Percentiles rank a stretch among this genome's conserved stretches.
These are phyloP conservation scores for Phocoena phocoena DNA, from an alignment of 2,113 vertebrate genomes.

Conservation along the genomic window DNA sequence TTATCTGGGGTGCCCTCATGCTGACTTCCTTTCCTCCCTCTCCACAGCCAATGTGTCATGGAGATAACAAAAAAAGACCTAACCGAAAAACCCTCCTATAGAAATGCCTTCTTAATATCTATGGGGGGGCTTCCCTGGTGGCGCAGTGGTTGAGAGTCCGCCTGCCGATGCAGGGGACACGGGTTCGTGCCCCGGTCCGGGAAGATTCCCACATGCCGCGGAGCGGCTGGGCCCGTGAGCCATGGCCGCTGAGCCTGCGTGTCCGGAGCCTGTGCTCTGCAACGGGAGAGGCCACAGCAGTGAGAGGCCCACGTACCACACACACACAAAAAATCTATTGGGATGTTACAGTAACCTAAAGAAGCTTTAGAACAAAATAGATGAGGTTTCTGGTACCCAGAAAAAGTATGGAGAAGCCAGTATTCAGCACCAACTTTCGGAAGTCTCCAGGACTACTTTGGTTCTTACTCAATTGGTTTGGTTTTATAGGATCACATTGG, in stretches of 20 bases:
- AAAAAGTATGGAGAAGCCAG: background rate
- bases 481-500: background rate
- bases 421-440: background rate
- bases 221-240: too few relatives aligned
- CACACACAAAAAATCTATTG: background rate
- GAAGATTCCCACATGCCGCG: too few relatives aligned
- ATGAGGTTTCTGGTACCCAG: background rate
- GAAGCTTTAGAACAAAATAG: background rate
- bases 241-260: too few relatives aligned
- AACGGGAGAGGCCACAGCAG: too few relatives aligned
- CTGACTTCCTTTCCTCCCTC: background rate
- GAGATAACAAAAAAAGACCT: background rate
- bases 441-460: background rate
- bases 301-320: too few relatives aligned
- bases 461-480: background rate
- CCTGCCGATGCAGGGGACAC: too few relatives aligned
- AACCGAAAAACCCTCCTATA: background rate
- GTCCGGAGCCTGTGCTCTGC: too few relatives aligned
- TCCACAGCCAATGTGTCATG: background rate
- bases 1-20: rapidly evolving
- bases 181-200: too few relatives aligned
- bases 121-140: background rate
- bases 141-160: too few relatives aligned
- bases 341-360: background rate
- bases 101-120: background rate